These are phyloP conservation scores for Microcaecilia unicolor DNA, from an alignment of 2,797 vertebrate genomes.

Conservation along the genomic window DNA sequence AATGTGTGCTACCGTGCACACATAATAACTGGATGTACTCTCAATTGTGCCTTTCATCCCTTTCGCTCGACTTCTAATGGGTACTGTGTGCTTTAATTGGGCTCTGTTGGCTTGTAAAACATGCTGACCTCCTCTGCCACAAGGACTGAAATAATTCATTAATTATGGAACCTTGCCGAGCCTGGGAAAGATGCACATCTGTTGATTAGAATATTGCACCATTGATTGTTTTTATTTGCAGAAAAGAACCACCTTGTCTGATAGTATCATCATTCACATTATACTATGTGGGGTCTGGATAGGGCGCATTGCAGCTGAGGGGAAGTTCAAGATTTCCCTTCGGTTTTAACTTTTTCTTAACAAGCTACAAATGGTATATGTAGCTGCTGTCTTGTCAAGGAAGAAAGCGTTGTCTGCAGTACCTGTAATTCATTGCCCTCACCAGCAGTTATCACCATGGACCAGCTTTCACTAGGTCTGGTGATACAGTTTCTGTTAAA, in stretches of 20 bases:
- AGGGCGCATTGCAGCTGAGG: not conserved
- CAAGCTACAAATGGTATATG: not conserved
- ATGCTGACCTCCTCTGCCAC: rapidly evolving
- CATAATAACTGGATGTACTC: no score
- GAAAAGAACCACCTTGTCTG: not conserved
- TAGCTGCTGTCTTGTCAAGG: not conserved
- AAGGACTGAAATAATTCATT: not conserved
- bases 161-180: not conserved
- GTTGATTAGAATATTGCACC: not conserved
- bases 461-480: not conserved
- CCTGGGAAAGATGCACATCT: rapidly evolving
- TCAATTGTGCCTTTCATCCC: no score
- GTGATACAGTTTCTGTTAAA: not conserved
- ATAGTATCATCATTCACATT: not conserved
- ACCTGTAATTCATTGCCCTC: constrained; percentile 11
- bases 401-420: not conserved
- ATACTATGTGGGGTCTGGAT: rapidly evolving
- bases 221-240: not conserved
- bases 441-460: not conserved
- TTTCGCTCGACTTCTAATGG: not conserved
- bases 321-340: not conserved
- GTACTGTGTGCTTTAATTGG: not conserved
- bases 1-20: no score
- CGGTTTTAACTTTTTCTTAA: not conserved
- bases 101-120: not conserved